These are phyloP conservation scores for Teleopsis dalmanni DNA, from an alignment of 1,140 invertebrate genomes.

Conservation along the genomic window DNA sequence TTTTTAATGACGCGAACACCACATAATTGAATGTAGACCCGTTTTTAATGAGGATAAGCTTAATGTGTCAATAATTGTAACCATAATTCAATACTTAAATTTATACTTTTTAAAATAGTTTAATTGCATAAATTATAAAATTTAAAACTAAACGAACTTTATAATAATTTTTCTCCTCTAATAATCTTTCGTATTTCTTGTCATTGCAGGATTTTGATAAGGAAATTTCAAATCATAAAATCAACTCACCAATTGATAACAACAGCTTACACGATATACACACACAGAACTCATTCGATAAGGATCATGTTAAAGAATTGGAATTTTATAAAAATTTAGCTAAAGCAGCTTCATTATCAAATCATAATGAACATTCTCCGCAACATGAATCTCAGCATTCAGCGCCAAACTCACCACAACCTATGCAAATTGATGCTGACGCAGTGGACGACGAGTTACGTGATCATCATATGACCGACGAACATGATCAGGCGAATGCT, in stretches of 20 bases:
- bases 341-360: constrained; percentile 33
- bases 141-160: not conserved
- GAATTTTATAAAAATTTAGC: constrained; percentile 41
- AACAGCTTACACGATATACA: constrained; percentile 15
- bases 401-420: constrained; percentile 24
- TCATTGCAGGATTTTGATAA: constrained; percentile 34
- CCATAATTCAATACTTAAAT: too few relatives aligned
- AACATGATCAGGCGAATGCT: constrained; percentile 43
- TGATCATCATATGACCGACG: constrained; percentile 16
- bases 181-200: not conserved
- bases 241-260: constrained; percentile 25
- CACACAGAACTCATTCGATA: constrained; percentile 19
- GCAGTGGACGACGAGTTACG: constrained; percentile 8
- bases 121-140: not conserved
- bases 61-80: too few relatives aligned
- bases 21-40: too few relatives aligned
- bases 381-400: constrained; percentile 9
- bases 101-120: too few relatives aligned
- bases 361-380: constrained; percentile 11
- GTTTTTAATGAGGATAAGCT: too few relatives aligned
- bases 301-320: constrained; percentile 38
- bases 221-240: constrained; percentile 37
- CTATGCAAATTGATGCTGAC: constrained; percentile 39
- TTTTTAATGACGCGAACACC: too few relatives aligned
- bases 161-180: not conserved